Base-by-base conservation (phyloP, 1,140 invertebrate genomes). In the Scaptomyza hsui region DNA sequence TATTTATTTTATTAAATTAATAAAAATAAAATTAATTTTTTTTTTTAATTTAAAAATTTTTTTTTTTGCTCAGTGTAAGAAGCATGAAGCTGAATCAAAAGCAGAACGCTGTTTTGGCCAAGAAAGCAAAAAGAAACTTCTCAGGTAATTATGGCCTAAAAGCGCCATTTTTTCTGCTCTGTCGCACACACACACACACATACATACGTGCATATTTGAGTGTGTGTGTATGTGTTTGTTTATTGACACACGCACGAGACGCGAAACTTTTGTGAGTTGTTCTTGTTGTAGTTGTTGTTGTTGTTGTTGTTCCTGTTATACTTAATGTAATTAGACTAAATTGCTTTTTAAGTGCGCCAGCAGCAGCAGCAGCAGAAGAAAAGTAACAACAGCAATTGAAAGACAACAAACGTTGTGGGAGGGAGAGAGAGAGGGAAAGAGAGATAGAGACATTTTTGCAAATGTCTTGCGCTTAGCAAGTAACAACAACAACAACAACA, bases 241-340 rank as follows among this genome's bases (percentile, higher is more conserved):
- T 85, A 86, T 85, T 86, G 81, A 86, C 81, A 86, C 81, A 85
- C 81, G 77, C 81, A 86, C 77, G 51, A 51, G 63, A 70, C 65
- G 65, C 48, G 51, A 45, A 88, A 88, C 63, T 88, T 85, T 57
- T 64, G 62, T 45, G 16, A 63, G 52, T 57, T 59, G 59, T 69
- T 70, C 52, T 49, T 53, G 53, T 29, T 37, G 15, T 16, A 47
- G 13, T 41, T 61, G 21, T 12, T 37, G 45, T 44, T 67, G 49
- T 26, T 72, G 62, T 56, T 72, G 71, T 56, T 73, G 64, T 69
- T 72, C 26, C 57, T 76, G 71, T 88, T 86, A 75, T 86, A 86
- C 81, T 88, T 88, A 86, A 86, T 89, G 81, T 86, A 88, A 86
- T 88, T 86, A 86, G 81, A 86, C 78, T 81, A 86, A 86, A 86